phyloP scores from a whole-genome alignment of 2,888 invertebrate genomes.

The Heliothis peltigera region DNA sequence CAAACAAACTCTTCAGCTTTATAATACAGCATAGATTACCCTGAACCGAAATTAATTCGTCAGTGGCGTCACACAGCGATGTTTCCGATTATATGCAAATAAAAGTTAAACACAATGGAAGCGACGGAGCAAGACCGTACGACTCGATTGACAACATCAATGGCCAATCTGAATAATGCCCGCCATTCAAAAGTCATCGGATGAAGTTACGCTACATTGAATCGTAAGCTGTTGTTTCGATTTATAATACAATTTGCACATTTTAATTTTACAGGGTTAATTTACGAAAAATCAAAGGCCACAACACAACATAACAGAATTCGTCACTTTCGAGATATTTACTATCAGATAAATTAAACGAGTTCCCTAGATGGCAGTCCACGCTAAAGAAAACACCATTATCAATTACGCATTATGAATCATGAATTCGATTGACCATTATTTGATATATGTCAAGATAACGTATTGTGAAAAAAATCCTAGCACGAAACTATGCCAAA shows the following conservation, averaged over 20 bases:
- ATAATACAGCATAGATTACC: slow-evolving; percentile 14
- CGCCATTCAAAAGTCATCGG: slow-evolving; percentile 52
- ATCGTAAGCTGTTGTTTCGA: slow-evolving; percentile 45
- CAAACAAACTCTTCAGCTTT: too few relatives aligned
- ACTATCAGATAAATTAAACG: background rate
- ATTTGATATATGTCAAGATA: background rate
- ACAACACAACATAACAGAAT: too few relatives aligned
- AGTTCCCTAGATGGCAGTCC: background rate
- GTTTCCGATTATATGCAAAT: slow-evolving; percentile 47
- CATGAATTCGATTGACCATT: background rate
- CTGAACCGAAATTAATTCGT: slow-evolving; percentile 44
- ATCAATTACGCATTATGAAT: background rate
- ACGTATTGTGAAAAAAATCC: background rate
- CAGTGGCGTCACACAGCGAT: slow-evolving; percentile 25
- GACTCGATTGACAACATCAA: slow-evolving; percentile 59
- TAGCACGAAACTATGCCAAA: background rate
- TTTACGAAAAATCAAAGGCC: background rate
- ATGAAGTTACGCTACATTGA: slow-evolving; percentile 52
- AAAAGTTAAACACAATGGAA: slow-evolving; percentile 53
- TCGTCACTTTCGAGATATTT: background rate
- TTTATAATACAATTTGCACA: slow-evolving; percentile 39
- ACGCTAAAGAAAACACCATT: background rate
- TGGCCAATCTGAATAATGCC: slow-evolving; percentile 54
- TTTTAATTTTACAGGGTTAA: slow-evolving; percentile 13
- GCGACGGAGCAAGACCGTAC: slow-evolving; percentile 52